Conservation (phyloP, 2,888 invertebrate genomes). For the Sminthurides aquaticus region DNA sequence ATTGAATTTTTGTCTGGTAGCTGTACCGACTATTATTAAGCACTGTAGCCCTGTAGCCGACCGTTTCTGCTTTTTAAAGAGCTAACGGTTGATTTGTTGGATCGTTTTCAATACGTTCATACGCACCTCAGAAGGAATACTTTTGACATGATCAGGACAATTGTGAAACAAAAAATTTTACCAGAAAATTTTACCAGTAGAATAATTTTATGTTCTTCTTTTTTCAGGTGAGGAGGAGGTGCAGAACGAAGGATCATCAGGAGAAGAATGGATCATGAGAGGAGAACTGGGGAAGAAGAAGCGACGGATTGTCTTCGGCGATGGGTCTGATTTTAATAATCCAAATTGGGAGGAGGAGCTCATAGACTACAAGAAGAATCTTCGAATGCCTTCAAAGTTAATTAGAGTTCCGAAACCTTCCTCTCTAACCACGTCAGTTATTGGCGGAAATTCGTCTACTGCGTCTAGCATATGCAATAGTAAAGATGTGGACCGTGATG, state of each 20-base stretch:
- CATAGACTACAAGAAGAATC: constrained; percentile 71
- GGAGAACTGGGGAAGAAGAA: constrained; percentile 38
- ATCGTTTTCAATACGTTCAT: too few species aligned
- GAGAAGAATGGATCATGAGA: constrained; percentile 43
- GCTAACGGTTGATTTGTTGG: too few species aligned
- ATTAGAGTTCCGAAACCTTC: constrained; percentile 71
- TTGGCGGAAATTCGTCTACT: constrained; percentile 23
- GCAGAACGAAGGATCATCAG: constrained; percentile 34
- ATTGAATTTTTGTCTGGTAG: too few species aligned
- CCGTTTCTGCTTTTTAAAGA: too few species aligned
- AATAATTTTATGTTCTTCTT: too few species aligned
- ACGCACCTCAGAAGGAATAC: too few species aligned
- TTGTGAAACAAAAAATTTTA: too few species aligned
- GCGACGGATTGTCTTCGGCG: constrained; percentile 48
- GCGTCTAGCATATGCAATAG: constrained; percentile 6
- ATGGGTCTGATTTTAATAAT: constrained; percentile 60
- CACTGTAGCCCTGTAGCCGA: too few species aligned
- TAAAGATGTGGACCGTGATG: constrained; percentile 9
- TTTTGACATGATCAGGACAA: too few species aligned
- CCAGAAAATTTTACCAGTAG: too few species aligned
- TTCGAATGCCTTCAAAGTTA: constrained; percentile 71
- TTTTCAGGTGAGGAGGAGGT: constrained; percentile 32
- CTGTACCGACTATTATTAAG: too few species aligned
- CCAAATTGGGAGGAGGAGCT: constrained; percentile 79
- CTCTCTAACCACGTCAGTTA: constrained; percentile 50